These are phyloP conservation scores for Pseudotriccus pelzelni DNA, from an alignment of 2,797 vertebrate genomes.

Conservation along the genomic window DNA sequence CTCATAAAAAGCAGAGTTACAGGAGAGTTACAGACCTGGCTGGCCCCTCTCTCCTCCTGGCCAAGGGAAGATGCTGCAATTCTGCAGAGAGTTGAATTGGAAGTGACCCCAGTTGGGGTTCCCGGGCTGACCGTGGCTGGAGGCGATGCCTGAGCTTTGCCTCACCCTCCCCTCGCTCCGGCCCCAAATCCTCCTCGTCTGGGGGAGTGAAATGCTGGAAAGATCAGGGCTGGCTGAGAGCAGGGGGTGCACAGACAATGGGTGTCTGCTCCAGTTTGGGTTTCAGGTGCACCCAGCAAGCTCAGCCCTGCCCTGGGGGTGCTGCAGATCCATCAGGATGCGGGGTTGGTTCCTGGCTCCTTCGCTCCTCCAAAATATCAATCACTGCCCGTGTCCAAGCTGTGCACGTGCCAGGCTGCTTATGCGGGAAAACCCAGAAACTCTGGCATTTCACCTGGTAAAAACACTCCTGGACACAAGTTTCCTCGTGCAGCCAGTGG, in stretches of 20 bases:
- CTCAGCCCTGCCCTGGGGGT: not conserved
- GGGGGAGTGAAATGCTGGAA: not conserved
- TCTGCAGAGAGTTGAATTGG: not conserved
- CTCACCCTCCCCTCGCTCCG: not conserved
- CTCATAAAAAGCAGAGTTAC: not conserved
- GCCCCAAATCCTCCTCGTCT: accelerated
- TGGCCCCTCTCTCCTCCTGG: accelerated
- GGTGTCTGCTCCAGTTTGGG: not conserved
- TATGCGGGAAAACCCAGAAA: not conserved
- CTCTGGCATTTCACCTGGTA: not conserved
- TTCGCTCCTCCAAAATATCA: not conserved
- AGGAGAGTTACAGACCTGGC: not conserved
- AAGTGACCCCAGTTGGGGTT: not conserved
- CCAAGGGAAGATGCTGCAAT: not conserved
- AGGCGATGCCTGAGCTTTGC: not conserved
- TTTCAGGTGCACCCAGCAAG: not conserved
- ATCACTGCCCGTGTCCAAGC: accelerated
- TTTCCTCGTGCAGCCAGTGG: not conserved
- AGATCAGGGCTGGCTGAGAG: not conserved
- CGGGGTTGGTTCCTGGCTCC: not conserved
- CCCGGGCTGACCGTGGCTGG: not conserved
- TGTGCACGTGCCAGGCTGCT: not conserved
- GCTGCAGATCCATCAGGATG: not conserved
- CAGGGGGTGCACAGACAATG: accelerated
- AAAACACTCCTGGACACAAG: not conserved